Percentiles rank a stretch among this genome's conserved stretches.
These are phyloP conservation scores for Acrocephalus arundinaceus DNA, from an alignment of 2,113 vertebrate genomes.

Conservation along the genomic window DNA sequence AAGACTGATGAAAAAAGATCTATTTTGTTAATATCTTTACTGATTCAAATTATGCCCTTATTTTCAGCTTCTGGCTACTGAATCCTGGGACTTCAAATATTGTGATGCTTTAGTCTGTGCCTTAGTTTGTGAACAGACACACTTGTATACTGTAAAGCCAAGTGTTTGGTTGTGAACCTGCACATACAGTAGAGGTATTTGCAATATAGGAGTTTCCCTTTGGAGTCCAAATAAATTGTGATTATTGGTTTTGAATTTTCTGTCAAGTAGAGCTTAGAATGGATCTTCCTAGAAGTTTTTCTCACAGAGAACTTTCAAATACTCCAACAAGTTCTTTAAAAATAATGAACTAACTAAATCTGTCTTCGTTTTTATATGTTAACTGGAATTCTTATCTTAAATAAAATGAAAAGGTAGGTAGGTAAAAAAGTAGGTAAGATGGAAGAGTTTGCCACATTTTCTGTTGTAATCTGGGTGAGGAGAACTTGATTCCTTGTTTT, in stretches of 20 bases:
- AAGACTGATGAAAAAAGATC: not conserved
- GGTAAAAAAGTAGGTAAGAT: not conserved
- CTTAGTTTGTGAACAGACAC: not conserved
- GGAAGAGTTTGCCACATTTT: not conserved
- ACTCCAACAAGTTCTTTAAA: not conserved
- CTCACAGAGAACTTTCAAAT: not conserved
- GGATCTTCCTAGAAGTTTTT: not conserved
- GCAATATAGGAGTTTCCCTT: not conserved
- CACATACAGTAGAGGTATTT: not conserved
- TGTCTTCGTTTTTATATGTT: not conserved
- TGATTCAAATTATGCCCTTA: not conserved
- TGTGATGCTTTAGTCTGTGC: not conserved
- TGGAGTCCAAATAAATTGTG: fast-evolving
- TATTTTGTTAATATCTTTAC: not conserved
- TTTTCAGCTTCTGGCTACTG: not conserved
- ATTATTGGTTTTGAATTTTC: not conserved
- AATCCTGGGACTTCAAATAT: not conserved
- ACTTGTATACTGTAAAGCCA: not conserved
- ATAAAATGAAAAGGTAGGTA: not conserved
- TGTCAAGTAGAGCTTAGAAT: not conserved
- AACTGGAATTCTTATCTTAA: not conserved
- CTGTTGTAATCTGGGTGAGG: not conserved
- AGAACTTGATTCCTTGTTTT: not conserved
- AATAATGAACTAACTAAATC: not conserved
- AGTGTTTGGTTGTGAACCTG: not conserved